Base-by-base conservation (phyloP, 2,888 invertebrate genomes). In the Dione juno region DNA sequence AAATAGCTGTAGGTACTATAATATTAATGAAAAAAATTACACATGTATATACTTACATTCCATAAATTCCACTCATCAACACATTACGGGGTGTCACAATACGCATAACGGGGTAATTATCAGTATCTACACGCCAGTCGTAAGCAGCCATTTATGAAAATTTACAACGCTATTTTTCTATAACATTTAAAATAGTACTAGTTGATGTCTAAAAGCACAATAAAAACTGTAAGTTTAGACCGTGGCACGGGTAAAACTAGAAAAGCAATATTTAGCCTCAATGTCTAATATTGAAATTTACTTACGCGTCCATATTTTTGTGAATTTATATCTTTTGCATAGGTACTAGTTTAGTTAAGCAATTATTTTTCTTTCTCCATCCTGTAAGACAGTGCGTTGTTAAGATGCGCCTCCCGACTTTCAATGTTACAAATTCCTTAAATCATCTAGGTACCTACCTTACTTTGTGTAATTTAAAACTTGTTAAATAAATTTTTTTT, bases 41-140 rank as follows among this genome's bases (percentile, higher is more conserved):
- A 28, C n/a, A 73, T 0, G 58, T 57, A 37, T 70, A 45, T 77
- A 86, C 87, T 90, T 76, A 91, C 92, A 87, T 86, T 75, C 92
- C 91, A 78, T 80, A 92, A 14, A 83, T 82, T 70, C 88, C 91
- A 76, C 87, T 84, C 81, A 87, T 83, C 48, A 82, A 70, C 19
- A 79, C 82, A 81, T 88, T 85, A 69, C 80, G 81, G 0, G 92
- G 92, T 0, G 90, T 86, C 19, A 83, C 82, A 35, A 92, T 84
- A n/a, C 84, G 82, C 89, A 90, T 89, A 13, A 91, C 88, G 3
- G 89, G 90, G 48, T 89, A 80, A 79, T 85, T 89, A 74, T 82
- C 84, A 0, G 85, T 87, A 74, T 90, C 89, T n/a, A 90, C 77
- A 45, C 76, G 79, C 87, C 89, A 85, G 75, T 85, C 84, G 68